Base-by-base conservation (phyloP, 2,113 vertebrate species). In the Silurus meridionalis region DNA sequence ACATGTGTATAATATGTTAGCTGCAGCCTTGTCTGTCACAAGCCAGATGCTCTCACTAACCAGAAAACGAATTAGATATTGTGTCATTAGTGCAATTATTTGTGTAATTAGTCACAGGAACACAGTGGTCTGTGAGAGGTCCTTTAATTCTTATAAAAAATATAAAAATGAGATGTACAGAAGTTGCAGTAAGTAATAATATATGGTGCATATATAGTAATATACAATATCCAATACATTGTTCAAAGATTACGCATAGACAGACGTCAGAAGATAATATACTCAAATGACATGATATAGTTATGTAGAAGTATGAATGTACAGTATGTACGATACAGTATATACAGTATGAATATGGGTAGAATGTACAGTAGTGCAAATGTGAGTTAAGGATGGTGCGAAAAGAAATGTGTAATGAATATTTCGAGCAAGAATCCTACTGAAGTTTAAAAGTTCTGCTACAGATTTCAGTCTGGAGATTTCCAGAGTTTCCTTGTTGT, bases 391-490 rank as follows among this genome's bases (percentile, higher is more conserved):
- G 37, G 37, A 37, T 37, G 37, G 37, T 37, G 37, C 37, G 2
- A 37, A 37, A 37, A 37, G 37, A 37, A 37, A 37, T 37, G 37
- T 37, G 1, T 37, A 37, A 37, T 37, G 37, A 2, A 37, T n/a
- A 85, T 85, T 28, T 79, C n/a, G 28, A 80, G 61, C 57, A 55
- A 23, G 15, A n/a, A 46, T 53, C 48, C 4, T 28, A n/a, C n/a
- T 52, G 72, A 77, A 53, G 14, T 48, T 28, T 57, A 58, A 57
- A 78, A 19, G 63, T 57, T 57, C 37, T 48, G 77, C 55, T 85
- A 77, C 5, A 57, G 84, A 69, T 64, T 37, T 85, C 64, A 80
- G 50, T 21, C 5, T 81, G 85, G 85, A 75, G 85, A 86, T 80
- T 86, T 86, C 84, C 84, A 71, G 63, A 80, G 23, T 50, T 80